phyloP scores from a whole-genome alignment of 1,140 invertebrate genomes.

The Wasmannia auropunctata region DNA sequence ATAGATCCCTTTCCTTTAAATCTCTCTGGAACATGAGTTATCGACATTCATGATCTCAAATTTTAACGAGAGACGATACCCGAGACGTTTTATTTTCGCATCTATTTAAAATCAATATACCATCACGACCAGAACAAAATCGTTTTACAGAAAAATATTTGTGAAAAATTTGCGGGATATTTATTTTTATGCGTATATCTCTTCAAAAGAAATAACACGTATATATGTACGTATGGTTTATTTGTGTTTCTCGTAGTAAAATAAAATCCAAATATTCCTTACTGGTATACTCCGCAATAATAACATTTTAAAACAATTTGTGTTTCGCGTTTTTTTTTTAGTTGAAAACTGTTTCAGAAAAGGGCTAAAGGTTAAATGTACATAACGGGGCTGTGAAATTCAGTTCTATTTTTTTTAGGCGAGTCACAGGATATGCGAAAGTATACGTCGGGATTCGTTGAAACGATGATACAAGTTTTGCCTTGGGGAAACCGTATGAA shows the following conservation, averaged over 20 bases:
- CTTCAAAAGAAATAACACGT: background rate
- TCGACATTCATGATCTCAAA: background rate
- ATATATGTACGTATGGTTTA: background rate
- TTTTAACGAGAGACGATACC: slow-evolving; percentile 7
- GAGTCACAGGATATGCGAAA: background rate
- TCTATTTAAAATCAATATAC: slow-evolving; percentile 28
- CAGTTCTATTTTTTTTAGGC: background rate
- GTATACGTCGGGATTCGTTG: background rate
- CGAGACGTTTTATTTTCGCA: background rate
- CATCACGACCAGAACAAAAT: background rate
- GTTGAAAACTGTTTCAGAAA: background rate
- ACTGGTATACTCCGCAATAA: background rate
- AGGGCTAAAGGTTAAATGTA: background rate
- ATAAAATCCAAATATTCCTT: slow-evolving; percentile 2
- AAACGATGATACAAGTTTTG: slow-evolving; percentile 19
- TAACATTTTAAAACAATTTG: background rate
- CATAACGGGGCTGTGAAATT: background rate
- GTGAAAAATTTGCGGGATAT: background rate
- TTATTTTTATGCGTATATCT: background rate
- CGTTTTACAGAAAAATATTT: slow-evolving; percentile 1
- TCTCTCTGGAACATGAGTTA: slow-evolving; percentile 71
- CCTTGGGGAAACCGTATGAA: background rate
- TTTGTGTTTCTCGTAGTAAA: background rate
- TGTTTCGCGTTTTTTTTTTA: background rate
- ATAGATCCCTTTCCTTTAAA: slow-evolving; percentile 76